Evolutionary conservation across 2,113 vertebrate genomes (phyloP).

Genomic region (Galbula dea): DNA sequence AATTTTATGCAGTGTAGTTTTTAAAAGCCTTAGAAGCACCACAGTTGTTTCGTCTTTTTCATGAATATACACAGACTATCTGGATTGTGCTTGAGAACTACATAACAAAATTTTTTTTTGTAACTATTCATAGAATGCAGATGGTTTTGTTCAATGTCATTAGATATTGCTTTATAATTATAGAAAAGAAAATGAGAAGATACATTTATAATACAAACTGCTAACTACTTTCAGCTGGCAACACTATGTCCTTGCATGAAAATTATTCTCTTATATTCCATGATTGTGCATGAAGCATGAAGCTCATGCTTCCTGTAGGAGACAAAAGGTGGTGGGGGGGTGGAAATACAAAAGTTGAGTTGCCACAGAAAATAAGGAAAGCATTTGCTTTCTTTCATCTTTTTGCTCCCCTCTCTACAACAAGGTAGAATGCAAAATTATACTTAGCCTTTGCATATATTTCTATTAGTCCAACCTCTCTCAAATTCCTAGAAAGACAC

Average conservation of each 20-base stretch:
- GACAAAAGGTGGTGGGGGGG: background rate
- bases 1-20: background rate
- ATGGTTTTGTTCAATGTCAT: slow-evolving; percentile 69
- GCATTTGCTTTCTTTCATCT: slow-evolving; percentile 12
- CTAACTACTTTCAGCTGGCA: slow-evolving; percentile 76
- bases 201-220: slow-evolving; percentile 74
- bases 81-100: background rate
- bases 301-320: slow-evolving; percentile 56
- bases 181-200: slow-evolving; percentile 69
- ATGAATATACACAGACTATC: background rate
- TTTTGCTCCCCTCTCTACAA: background rate
- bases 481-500: slow-evolving; percentile 31
- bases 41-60: background rate
- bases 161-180: slow-evolving; percentile 68
- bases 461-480: slow-evolving; percentile 24
- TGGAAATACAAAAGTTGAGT: background rate
- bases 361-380: background rate
- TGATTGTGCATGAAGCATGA: slow-evolving; percentile 59
- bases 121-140: slow-evolving; percentile 49
- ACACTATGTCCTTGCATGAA: slow-evolving; percentile 70
- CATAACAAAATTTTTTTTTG: background rate
- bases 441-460: slow-evolving; percentile 36
- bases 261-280: slow-evolving; percentile 71
- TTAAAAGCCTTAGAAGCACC: background rate
- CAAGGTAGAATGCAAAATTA: background rate